Conservation (phyloP, 2,797 vertebrate genomes). For the Anguilla anguilla region DNA sequence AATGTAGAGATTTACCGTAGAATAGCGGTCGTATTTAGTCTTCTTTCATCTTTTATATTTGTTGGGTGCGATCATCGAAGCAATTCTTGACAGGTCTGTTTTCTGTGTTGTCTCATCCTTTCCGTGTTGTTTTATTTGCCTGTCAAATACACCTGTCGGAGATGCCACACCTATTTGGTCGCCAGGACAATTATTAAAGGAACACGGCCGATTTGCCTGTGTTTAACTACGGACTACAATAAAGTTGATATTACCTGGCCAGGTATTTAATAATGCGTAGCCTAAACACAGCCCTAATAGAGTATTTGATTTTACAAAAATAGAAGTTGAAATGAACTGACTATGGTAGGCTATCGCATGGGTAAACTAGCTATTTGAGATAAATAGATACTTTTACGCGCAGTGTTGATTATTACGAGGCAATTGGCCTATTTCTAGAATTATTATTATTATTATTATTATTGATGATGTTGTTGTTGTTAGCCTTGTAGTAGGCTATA, state of each 20-base stretch:
- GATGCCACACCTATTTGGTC: conserved; percentile 47
- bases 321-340: too few relatives aligned
- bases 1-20: conserved; percentile 20
- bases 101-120: background rate
- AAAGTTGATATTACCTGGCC: background rate
- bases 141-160: conserved; percentile 48
- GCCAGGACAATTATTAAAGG: conserved; percentile 26
- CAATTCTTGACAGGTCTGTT: conserved; percentile 1
- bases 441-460: background rate
- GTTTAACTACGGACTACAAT: background rate
- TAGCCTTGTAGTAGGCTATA: too few relatives aligned
- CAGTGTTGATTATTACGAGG: background rate
- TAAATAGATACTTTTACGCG: too few relatives aligned
- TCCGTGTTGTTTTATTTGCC: conserved; percentile 35
- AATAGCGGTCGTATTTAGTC: background rate
- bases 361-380: too few relatives aligned
- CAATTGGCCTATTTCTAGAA: background rate
- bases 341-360: too few relatives aligned
- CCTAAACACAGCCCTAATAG: background rate
- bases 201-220: background rate
- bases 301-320: too few relatives aligned
- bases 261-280: background rate
- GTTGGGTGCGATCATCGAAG: background rate
- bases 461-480: too few relatives aligned
- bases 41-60: conserved; percentile 1